Evolutionary conservation across 1,140 invertebrate genomes (phyloP), one percentile per base, ranked within the genome.

Genomic region (Plutomurus gul): DNA sequence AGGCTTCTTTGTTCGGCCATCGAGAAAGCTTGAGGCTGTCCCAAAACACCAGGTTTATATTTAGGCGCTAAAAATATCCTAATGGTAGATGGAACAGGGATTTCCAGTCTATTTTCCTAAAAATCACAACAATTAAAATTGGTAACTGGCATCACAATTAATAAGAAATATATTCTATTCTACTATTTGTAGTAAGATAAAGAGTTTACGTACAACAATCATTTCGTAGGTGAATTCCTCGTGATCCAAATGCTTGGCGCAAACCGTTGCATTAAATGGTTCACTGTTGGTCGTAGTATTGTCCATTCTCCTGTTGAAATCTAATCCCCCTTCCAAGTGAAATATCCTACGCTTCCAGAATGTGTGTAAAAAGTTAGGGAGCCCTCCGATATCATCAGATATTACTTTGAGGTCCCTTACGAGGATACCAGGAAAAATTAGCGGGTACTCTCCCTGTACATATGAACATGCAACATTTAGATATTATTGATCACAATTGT

Each of bases 241-340:
- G n/a, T 78, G 77, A 22, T 78, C 56, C 70, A 78, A 73, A 40
- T 78, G 77, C 27, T 78, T 70, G 3, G 33, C 43, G 8, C 77
- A 78, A 73, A 78, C 30, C n/a, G n/a, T n/a, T n/a, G n/a, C n/a
- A n/a, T n/a, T n/a, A n/a, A n/a, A n/a, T n/a, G n/a, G 3, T 49
- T 6, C 18, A 33, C 20, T 3, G 11, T 18, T n/a, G 20, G 18
- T 37, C 40, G 46, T 47, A 2, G n/a, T 22, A 6, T 27, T 13
- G 37, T 30, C 13, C 33, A 22, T 65, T 65, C 25, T 25, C 8
- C 56, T 30, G 16, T 65, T 65, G 16, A 76, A 56, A 60, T 43
- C 75, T 4, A 76, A 22, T 1, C 30, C 49, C 33, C 47, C 47
- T 25, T 33, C 27, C 30, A 76, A 36, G 13, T 76, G 27, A 20